Evolutionary conservation across 2,797 vertebrate species (phyloP).

Genomic region (Enteromius afrohamiltoni): DNA sequence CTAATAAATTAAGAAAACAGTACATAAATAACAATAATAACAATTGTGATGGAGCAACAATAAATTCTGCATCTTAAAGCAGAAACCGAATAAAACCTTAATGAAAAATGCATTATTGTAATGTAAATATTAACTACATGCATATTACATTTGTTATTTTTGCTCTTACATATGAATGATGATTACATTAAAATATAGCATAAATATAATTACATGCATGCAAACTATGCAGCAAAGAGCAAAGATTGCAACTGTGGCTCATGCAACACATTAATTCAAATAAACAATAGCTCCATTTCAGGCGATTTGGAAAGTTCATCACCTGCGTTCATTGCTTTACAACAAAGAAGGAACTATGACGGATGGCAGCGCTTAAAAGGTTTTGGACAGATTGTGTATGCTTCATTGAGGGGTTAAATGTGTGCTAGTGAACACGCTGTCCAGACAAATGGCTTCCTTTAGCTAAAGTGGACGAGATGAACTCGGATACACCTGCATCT

Average conservation of each 20-base stretch:
- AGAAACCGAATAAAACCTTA: background rate
- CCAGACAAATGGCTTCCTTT: conserved; percentile 55
- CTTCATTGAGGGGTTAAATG: conserved; percentile 64
- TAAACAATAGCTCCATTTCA: conserved; percentile 49
- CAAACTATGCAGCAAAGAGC: too few species aligned
- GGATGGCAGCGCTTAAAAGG: conserved; percentile 73
- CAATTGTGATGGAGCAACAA: background rate
- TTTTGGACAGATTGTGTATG: conserved; percentile 74
- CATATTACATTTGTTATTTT: background rate
- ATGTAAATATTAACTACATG: background rate
- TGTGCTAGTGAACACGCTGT: conserved; percentile 36
- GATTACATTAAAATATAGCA: background rate
- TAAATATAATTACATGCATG: background rate
- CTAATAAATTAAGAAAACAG: too few species aligned
- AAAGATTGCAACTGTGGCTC: conserved; percentile 30
- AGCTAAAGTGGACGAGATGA: conserved; percentile 36
- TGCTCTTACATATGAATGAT: background rate
- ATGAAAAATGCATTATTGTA: background rate
- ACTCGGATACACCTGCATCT: conserved; percentile 49
- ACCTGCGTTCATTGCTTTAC: conserved; percentile 62
- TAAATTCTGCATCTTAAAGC: background rate
- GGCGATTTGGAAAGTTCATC: conserved; percentile 38
- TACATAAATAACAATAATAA: background rate
- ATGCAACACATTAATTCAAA: background rate
- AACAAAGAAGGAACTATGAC: conserved; percentile 61